These are phyloP conservation scores for Enteromius treurensis DNA, from an alignment of 2,797 vertebrate species.

Conservation along the genomic window DNA sequence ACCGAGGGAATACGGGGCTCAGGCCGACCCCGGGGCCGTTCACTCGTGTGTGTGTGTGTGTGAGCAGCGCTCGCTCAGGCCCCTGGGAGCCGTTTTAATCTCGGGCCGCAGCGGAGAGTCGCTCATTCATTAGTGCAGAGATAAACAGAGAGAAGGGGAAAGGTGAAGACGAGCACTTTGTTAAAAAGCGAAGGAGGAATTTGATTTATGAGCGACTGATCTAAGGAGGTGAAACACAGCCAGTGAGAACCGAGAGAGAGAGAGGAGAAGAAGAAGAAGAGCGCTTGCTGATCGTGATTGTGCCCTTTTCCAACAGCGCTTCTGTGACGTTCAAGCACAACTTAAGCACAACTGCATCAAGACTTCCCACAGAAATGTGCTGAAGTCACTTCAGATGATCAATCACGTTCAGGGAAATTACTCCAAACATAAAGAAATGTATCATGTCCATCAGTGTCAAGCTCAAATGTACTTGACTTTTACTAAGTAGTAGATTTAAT, in stretches of 20 bases:
- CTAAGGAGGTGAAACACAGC: constrained; percentile 57
- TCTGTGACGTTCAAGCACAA: no score
- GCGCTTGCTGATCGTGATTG: not conserved
- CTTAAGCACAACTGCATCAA: not conserved
- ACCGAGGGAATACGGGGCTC: constrained; percentile 68
- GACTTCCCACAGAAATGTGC: not conserved
- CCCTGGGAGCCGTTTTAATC: constrained; percentile 75
- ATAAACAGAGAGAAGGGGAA: constrained; percentile 60
- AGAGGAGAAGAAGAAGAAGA: constrained; percentile 48
- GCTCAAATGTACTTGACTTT: not conserved
- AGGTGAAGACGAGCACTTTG: constrained; percentile 66
- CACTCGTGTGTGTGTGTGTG: not conserved
- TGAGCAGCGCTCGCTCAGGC: constrained; percentile 63
- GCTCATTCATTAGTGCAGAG: constrained; percentile 76
- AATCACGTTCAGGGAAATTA: not conserved
- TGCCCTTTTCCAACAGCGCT: not conserved
- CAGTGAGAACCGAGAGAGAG: constrained; percentile 54
- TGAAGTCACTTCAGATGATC: not conserved
- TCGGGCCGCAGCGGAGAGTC: constrained; percentile 66
- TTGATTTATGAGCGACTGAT: constrained; percentile 76
- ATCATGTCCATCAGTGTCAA: not conserved
- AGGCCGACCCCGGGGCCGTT: constrained; percentile 28
- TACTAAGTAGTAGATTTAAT: not conserved
- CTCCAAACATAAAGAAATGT: not conserved
- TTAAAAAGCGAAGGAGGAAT: constrained; percentile 67